Base-by-base conservation (phyloP, 2,888 invertebrate species). In the Nomada hirtipes region DNA sequence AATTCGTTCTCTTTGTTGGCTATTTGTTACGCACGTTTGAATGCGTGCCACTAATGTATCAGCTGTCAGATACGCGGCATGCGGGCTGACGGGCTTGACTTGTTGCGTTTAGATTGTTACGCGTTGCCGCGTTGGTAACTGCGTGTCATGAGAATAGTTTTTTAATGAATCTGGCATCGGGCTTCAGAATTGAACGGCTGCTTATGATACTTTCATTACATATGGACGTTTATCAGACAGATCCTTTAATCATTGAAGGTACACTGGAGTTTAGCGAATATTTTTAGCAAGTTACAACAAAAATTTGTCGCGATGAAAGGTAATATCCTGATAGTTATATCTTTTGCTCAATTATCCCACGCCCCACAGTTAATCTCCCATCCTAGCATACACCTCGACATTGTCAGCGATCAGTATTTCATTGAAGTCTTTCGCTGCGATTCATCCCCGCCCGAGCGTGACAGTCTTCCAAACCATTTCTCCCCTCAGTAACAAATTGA, bases 401-500 rank as follows among this genome's bases (percentile, higher is more conserved):
- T 67, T 53, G 52, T 67, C 53, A 26, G 42, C 60, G 74, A 50
- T 59, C 50, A 36, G 50, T 15, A 23, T 52, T 67, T 18, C 47
- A 65, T 55, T 59, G 18, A 23, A 23, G 29, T 61, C 10, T 20
- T 47, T 2, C 55, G 29, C n/a, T 47, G n/a, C 60, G 50, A 18
- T 52, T 60, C 70, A 20, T 47, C 20, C 26, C n/a, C 59, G 13
- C 47, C 18, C 59, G 13, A 0, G 29, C 15, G 20, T n/a, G 20
- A 20, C 53, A 15, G n/a, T 20, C 10, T 9, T 15, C 10, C 20
- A 50, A 50, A 50, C 50, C 18, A 0, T n/a, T n/a, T 53, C 53
- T n/a, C 53, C 53, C 73, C 83, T 64, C 64, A 26, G 65, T 68
- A 80, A 83, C 80, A 76, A 83, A 83, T 80, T 83, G 83, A 73